Conservation (phyloP, 1,140 invertebrate species). For the Drosophila kikkawai region DNA sequence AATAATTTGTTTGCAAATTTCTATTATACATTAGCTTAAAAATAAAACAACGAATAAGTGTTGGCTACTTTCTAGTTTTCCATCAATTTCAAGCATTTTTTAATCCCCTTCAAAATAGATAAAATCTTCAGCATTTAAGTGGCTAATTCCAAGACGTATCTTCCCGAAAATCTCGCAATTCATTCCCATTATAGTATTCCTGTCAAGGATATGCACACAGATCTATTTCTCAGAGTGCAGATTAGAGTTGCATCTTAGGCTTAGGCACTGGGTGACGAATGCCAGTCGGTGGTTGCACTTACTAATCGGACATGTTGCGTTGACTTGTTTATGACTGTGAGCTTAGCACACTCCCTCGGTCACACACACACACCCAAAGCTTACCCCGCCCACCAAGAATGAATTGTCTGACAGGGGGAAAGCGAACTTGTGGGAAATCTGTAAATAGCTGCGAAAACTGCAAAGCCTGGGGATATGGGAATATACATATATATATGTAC, state of each 20-base stretch:
- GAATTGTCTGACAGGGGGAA: constrained; percentile 28
- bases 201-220: constrained; percentile 9
- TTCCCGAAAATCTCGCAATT: neutral
- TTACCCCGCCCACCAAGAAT: constrained; percentile 19
- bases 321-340: constrained; percentile 81
- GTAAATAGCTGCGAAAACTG: constrained; percentile 81
- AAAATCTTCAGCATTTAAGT: neutral
- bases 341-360: constrained; percentile 63
- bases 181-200: neutral
- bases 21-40: too few relatives aligned
- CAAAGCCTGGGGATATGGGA: constrained; percentile 40
- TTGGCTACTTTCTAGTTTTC: neutral
- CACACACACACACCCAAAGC: constrained; percentile 15
- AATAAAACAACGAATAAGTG: too few relatives aligned
- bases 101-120: neutral
- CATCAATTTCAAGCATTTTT: neutral
- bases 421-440: constrained; percentile 78
- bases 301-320: constrained; percentile 83
- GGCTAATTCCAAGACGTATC: neutral
- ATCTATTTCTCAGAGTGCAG: constrained; percentile 52
- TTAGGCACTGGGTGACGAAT: constrained; percentile 72
- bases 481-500: neutral
- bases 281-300: constrained; percentile 82
- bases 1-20: too few relatives aligned
- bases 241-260: constrained; percentile 48